Conservation (phyloP, 2,797 vertebrate genomes). For the Momotus momota region DNA sequence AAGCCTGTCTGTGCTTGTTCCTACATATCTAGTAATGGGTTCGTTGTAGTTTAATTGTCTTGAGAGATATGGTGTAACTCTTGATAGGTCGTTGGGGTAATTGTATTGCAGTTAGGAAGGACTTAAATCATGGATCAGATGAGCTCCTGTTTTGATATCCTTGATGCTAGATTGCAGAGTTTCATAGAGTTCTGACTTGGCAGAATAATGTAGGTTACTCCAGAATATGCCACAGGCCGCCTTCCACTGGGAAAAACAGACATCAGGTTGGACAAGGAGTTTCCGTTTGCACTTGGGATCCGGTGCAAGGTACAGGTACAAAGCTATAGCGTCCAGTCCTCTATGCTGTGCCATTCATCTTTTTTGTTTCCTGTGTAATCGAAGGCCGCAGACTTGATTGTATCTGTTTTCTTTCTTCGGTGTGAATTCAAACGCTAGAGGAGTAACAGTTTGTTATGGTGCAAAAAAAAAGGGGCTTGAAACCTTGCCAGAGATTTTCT, state of each 20-base stretch:
- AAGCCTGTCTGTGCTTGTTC: neutral
- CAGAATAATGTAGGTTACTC: neutral
- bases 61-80: neutral
- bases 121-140: neutral
- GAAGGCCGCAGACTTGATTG: neutral
- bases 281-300: neutral
- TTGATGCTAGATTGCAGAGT: neutral
- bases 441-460: slow-evolving; percentile 23
- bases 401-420: slow-evolving; percentile 29
- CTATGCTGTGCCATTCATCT: neutral
- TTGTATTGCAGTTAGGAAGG: neutral
- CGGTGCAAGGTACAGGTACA: neutral
- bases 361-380: slow-evolving; percentile 24
- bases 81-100: neutral
- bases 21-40: neutral
- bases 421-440: slow-evolving; percentile 9
- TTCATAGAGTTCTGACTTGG: neutral
- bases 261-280: neutral
- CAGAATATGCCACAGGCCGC: neutral
- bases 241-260: neutral
- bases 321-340: neutral
- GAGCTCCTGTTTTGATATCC: neutral
- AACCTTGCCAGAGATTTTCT: slow-evolving; percentile 45
- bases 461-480: slow-evolving; percentile 46
- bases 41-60: neutral